Percentiles rank a stretch among this genome's conserved stretches.
These are phyloP conservation scores for Discoglossus pictus DNA, from an alignment of 2,797 vertebrate species.

Conservation along the genomic window DNA sequence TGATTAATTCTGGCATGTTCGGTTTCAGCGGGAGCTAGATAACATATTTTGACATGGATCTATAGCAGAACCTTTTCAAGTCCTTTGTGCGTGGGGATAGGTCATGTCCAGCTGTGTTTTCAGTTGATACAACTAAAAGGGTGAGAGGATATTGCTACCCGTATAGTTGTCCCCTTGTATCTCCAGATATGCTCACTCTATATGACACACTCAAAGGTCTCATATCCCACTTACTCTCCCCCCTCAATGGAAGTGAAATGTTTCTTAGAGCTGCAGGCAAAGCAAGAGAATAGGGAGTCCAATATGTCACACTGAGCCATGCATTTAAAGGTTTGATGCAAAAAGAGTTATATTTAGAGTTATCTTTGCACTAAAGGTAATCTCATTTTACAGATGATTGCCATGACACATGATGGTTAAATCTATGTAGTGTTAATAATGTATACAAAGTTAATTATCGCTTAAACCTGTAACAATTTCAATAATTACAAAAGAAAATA, in stretches of 20 bases:
- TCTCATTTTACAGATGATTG: neutral
- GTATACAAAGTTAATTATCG: no score
- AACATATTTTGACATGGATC: constrained; percentile 75
- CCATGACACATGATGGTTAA: no score
- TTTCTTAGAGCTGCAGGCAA: constrained; percentile 52
- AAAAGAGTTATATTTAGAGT: constrained; percentile 1
- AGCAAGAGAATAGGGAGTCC: constrained; percentile 16
- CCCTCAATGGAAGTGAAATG: constrained; percentile 69
- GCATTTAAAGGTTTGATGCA: constrained; percentile 13
- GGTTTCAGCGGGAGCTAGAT: constrained; percentile 65
- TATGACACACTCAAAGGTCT: constrained; percentile 74
- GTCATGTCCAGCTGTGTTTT: constrained; percentile 60
- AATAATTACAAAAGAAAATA: no score
- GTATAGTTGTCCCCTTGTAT: constrained; percentile 73
- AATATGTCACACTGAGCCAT: constrained; percentile 7
- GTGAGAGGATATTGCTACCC: constrained; percentile 57
- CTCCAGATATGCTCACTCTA: constrained; percentile 41
- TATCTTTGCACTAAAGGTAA: neutral
- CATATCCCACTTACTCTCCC: constrained; percentile 62
- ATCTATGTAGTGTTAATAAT: no score
- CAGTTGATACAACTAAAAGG: constrained; percentile 60
- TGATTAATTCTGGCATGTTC: constrained; percentile 67
- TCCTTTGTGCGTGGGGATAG: constrained; percentile 57
- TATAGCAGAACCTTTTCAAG: constrained; percentile 62
- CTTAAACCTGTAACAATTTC: no score